Conservation (phyloP, 2,797 vertebrate genomes). For the Pogoniulus pusillus region DNA sequence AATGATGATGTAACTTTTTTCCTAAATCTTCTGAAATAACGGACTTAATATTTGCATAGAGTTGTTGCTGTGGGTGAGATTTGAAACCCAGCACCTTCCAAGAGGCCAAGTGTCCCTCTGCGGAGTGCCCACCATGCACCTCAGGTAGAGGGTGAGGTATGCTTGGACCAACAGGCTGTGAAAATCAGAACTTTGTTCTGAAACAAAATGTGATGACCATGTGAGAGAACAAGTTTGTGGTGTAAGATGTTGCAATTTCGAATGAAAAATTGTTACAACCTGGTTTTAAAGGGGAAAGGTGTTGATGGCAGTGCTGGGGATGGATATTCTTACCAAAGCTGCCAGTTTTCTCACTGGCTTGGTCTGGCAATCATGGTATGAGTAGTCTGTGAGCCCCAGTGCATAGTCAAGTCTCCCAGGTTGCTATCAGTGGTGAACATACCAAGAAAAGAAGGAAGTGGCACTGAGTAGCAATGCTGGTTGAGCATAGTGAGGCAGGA, state of each 20-base stretch:
- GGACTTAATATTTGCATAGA: neutral
- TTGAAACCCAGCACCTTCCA: neutral
- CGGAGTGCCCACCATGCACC: fast-evolving
- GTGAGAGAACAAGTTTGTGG: neutral
- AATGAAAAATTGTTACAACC: neutral
- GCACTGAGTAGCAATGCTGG: neutral
- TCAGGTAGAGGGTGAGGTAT: neutral
- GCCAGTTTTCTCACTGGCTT: neutral
- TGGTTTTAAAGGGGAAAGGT: neutral
- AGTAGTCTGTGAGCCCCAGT: neutral
- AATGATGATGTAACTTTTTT: neutral
- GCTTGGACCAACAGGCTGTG: neutral
- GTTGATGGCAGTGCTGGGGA: no score
- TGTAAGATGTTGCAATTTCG: neutral
- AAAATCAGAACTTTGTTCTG: neutral
- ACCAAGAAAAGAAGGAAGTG: neutral
- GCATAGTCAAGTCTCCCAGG: neutral
- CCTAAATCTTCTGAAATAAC: neutral
- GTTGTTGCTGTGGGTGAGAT: neutral
- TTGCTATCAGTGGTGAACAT: neutral
- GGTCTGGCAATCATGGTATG: neutral
- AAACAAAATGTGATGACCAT: neutral
- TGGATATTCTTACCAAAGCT: neutral
- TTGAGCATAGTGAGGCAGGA: neutral
- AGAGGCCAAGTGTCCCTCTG: fast-evolving